phyloP scores from a whole-genome alignment of 2,797 vertebrate genomes.

The Myotis vivesi region DNA sequence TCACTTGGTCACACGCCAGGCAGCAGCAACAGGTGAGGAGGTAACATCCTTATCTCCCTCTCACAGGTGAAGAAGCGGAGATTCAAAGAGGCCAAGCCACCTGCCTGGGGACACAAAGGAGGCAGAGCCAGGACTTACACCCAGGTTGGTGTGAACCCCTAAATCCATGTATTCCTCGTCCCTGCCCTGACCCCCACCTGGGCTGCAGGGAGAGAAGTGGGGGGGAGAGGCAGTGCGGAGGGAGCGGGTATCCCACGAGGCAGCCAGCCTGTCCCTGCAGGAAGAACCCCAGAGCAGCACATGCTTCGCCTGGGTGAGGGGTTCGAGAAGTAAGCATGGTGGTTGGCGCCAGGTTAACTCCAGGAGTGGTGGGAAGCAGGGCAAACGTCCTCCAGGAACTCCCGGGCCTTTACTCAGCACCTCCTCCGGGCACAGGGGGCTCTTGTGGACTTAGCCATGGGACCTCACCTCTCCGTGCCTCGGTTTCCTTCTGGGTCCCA shows the following conservation, averaged over 20 bases:
- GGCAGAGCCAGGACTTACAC: neutral
- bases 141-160: slow-evolving; percentile 44
- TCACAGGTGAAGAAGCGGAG: neutral
- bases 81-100: neutral
- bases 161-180: neutral
- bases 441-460: neutral
- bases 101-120: neutral
- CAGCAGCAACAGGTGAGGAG: neutral
- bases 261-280: neutral
- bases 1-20: fast-evolving
- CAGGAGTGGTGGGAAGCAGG: neutral
- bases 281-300: neutral
- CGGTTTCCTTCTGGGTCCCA: neutral
- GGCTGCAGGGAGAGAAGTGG: no score
- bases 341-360: no score
- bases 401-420: neutral
- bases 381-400: neutral
- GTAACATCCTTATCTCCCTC: neutral
- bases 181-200: no score
- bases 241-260: neutral
- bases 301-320: neutral
- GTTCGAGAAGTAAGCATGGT: neutral
- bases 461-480: neutral
- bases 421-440: neutral
- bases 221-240: no score